Evolutionary conservation across 2,113 vertebrate species (phyloP).

Genomic region (Columba livia): DNA sequence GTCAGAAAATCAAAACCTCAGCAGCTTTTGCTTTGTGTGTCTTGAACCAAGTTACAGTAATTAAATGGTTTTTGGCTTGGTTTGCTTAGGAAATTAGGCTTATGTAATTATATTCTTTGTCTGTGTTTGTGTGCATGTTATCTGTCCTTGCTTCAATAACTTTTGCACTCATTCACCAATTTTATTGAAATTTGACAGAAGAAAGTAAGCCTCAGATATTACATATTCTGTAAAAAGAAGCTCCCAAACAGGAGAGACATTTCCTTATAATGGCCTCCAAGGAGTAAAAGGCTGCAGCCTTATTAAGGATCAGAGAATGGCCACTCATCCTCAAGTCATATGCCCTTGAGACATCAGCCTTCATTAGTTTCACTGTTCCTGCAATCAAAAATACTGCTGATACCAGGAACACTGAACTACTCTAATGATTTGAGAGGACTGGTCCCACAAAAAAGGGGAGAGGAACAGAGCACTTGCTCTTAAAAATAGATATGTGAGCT

Average conservation of each 20-base stretch:
- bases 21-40: conserved; percentile 22
- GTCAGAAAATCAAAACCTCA: conserved; percentile 34
- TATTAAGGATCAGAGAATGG: neutral
- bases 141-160: neutral
- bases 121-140: neutral
- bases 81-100: conserved; percentile 21
- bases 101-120: neutral
- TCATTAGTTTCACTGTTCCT: neutral
- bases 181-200: neutral
- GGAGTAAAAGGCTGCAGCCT: neutral
- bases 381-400: neutral
- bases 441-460: neutral
- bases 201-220: neutral
- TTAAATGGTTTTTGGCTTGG: conserved; percentile 12
- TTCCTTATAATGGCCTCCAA: neutral
- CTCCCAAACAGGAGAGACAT: neutral
- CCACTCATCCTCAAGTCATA: neutral
- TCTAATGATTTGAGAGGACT: neutral
- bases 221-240: neutral
- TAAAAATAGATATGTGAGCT: neutral
- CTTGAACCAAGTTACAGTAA: neutral
- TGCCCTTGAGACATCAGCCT: neutral
- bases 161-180: neutral
- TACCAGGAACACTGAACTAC: neutral
- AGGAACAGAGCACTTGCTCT: neutral